phyloP scores from a whole-genome alignment of 2,113 vertebrate species.

The Datnioides undecimradiatus region DNA sequence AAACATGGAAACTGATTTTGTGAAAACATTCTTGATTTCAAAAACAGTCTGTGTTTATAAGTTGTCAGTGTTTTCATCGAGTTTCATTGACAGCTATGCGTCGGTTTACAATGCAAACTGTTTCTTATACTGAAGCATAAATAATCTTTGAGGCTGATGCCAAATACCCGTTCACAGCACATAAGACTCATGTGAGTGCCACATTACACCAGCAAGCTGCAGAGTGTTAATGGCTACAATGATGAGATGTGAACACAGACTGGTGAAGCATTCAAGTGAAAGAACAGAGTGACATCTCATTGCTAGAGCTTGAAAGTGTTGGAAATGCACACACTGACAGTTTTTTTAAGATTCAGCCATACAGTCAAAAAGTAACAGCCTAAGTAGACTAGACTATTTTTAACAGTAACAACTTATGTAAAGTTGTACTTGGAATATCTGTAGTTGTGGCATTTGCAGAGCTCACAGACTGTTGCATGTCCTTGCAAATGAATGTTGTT shows the following conservation, averaged over 20 bases:
- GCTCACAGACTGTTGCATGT: slow-evolving; percentile 25
- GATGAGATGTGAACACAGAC: slow-evolving; percentile 53
- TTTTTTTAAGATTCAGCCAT: slow-evolving; percentile 22
- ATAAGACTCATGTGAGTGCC: slow-evolving; percentile 31
- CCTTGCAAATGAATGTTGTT: slow-evolving; percentile 11
- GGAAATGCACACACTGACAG: background rate
- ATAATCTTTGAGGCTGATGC: slow-evolving; percentile 44
- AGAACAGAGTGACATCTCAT: slow-evolving; percentile 22
- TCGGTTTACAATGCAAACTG: slow-evolving; percentile 4
- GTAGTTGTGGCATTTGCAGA: slow-evolving; percentile 11
- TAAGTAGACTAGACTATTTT: background rate
- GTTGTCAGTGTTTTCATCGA: slow-evolving; percentile 18
- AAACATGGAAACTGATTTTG: background rate
- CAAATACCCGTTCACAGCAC: slow-evolving; percentile 37
- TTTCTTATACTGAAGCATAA: slow-evolving; percentile 42
- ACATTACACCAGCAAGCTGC: slow-evolving; percentile 33
- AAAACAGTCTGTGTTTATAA: slow-evolving; percentile 40
- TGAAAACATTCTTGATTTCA: slow-evolving; percentile 35
- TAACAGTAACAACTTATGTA: background rate
- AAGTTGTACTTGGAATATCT: slow-evolving; percentile 25
- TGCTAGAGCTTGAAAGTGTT: slow-evolving; percentile 9
- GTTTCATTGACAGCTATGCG: slow-evolving; percentile 25
- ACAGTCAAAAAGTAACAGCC: background rate
- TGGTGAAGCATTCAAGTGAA: slow-evolving; percentile 32
- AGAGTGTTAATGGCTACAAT: slow-evolving; percentile 32